Evolutionary conservation across 2,888 invertebrate species (phyloP), one percentile per base, ranked within the genome.

Genomic region (Caenorhabditis sp.): DNA sequence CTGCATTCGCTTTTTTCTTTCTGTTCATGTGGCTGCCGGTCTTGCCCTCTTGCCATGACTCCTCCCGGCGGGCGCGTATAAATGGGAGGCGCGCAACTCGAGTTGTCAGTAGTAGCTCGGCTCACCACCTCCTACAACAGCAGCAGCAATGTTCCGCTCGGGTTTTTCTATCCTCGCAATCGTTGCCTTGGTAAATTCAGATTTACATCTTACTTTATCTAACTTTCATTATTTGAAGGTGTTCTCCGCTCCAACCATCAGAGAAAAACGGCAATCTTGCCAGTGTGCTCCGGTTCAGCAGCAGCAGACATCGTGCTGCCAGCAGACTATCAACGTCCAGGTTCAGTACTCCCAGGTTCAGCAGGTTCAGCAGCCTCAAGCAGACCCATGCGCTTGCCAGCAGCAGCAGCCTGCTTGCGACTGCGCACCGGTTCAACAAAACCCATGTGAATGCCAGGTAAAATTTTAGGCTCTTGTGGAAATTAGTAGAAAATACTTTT

Each of bases 261-360:
- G 87, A 15, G 74, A 82, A n/a, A 85, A 85, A 58, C 78, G 87
- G 20, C 87, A 87, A 67, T 68, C 83, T 47, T 85, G 84, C 53
- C 40, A 37, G 15, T 82, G 82, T 50, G 74, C 78, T 9, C 82
- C 78, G 58, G 80, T 80, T n/a, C 74, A 80, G 26, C 77, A 71
- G 35, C 53, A 56, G 18, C 65, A 77, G 50, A 58, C 62, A 0
- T 78, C 71, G 24, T 82, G 82, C 55, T 70, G 68, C 15, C 77
- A 77, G 60, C 35, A 69, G 15, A 65, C 68, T 28, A 61, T 74
- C 22, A 82, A 82, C 28, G 70, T 82, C 28, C 62, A 78, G 35
- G 72, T 82, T 20, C 79, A 82, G 51, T 76, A 65, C 70, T 56
- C 76, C 51, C 62, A 62, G 20, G 60, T 58, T 13, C 80, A n/a